These are phyloP conservation scores for Hylomyscus alleni DNA, from an alignment of 2,797 vertebrate species.

Conservation along the genomic window DNA sequence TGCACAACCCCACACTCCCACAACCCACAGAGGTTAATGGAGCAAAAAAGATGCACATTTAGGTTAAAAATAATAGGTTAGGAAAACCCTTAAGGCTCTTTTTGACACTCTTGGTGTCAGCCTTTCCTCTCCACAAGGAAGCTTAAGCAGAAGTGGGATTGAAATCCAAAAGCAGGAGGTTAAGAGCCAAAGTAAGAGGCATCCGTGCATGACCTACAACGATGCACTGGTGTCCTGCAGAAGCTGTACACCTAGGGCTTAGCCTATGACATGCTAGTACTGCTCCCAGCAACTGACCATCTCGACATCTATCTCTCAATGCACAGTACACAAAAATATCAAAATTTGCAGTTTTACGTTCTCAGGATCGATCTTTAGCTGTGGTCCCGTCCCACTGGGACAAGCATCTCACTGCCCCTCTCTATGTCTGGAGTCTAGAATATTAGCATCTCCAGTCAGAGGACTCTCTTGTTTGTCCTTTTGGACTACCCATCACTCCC, in stretches of 20 bases:
- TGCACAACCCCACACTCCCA: fast-evolving
- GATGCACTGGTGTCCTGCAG: neutral
- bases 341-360: neutral
- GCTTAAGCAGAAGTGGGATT: neutral
- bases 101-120: neutral
- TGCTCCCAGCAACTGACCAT: neutral
- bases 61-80: too few species aligned
- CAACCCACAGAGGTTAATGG: neutral
- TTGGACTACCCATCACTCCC: neutral
- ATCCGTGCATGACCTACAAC: neutral
- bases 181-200: neutral
- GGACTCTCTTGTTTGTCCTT: neutral
- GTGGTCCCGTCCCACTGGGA: neutral
- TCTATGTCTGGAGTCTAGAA: neutral
- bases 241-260: neutral
- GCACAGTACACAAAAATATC: neutral
- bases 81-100: neutral
- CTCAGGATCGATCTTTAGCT: neutral
- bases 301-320: neutral
- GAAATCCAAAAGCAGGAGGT: neutral
- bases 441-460: neutral
- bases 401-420: neutral
- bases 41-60: neutral
- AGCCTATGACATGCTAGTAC: too few species aligned
- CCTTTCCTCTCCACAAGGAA: neutral